Evolutionary conservation across 2,888 invertebrate species (phyloP).

Genomic region (Agrochola lota): DNA sequence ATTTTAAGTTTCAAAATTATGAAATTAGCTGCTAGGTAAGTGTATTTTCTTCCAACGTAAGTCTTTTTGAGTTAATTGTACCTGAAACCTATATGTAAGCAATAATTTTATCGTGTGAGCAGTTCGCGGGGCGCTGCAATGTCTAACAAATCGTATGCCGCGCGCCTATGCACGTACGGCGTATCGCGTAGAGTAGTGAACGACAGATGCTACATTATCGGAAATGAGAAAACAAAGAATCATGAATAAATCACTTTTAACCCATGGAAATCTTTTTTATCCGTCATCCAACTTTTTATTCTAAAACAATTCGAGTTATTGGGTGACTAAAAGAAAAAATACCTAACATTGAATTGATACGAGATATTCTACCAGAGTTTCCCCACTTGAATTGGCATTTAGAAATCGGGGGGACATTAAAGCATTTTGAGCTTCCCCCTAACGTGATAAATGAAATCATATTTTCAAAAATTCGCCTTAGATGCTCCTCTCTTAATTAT

Average conservation of each 20-base stretch:
- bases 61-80: background rate
- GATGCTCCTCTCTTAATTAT: too few species aligned
- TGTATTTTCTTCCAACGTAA: too few species aligned
- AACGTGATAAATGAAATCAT: background rate
- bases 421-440: background rate
- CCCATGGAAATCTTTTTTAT: background rate
- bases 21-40: too few species aligned
- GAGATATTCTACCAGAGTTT: background rate
- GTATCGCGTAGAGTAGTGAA: slow-evolving; percentile 6
- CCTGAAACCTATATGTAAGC: background rate
- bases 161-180: slow-evolving; percentile 25
- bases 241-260: background rate
- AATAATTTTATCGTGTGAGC: slow-evolving; percentile 11
- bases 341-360: too few species aligned
- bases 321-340: background rate
- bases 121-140: slow-evolving; percentile 27
- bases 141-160: slow-evolving; percentile 41
- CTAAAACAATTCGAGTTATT: background rate
- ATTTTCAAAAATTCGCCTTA: background rate
- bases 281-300: background rate
- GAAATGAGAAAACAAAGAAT: background rate
- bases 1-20: too few species aligned
- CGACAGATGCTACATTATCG: background rate
- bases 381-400: background rate
- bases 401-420: background rate